Percentiles rank a stretch among this genome's conserved stretches.
phyloP scores from a whole-genome alignment of 2,113 vertebrate species.

The Pelecanus crispus region DNA sequence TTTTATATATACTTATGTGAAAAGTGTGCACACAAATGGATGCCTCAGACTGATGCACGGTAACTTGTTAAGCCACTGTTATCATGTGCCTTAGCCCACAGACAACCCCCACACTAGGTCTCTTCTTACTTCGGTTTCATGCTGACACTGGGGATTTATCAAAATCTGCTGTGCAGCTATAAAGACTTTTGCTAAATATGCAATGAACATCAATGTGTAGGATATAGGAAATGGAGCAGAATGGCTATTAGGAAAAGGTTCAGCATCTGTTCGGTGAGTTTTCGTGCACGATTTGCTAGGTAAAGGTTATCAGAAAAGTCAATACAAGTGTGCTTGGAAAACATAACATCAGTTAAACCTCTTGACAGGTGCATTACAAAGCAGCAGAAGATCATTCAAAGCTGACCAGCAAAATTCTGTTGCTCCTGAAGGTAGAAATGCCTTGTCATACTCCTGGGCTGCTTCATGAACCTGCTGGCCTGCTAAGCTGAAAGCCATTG shows the following conservation, averaged over 20 bases:
- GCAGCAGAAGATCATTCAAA: slow-evolving; percentile 2
- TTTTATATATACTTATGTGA: not conserved
- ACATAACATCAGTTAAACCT: slow-evolving; percentile 12
- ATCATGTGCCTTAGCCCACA: not conserved
- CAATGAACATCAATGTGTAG: not conserved
- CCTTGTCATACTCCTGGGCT: not conserved
- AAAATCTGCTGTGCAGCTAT: not conserved
- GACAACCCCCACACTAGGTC: not conserved
- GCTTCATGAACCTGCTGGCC: not conserved
- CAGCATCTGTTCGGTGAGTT: slow-evolving; percentile 51
- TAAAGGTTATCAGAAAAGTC: slow-evolving; percentile 70
- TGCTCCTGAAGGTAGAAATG: not conserved
- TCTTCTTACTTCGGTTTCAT: not conserved
- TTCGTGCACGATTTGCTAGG: slow-evolving; percentile 64
- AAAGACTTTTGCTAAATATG: slow-evolving; percentile 16
- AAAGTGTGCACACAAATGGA: not conserved
- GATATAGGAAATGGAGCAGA: not conserved
- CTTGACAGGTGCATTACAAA: not conserved
- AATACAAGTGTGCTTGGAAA: slow-evolving; percentile 39
- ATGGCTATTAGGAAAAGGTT: slow-evolving; percentile 24
- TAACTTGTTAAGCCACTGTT: not conserved
- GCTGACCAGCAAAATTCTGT: slow-evolving; percentile 12
- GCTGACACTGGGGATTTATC: not conserved
- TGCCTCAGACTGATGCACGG: not conserved
- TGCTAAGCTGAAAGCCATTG: not conserved